Conservation (phyloP, 2,888 invertebrate species). For the Tiphia femorata region DNA sequence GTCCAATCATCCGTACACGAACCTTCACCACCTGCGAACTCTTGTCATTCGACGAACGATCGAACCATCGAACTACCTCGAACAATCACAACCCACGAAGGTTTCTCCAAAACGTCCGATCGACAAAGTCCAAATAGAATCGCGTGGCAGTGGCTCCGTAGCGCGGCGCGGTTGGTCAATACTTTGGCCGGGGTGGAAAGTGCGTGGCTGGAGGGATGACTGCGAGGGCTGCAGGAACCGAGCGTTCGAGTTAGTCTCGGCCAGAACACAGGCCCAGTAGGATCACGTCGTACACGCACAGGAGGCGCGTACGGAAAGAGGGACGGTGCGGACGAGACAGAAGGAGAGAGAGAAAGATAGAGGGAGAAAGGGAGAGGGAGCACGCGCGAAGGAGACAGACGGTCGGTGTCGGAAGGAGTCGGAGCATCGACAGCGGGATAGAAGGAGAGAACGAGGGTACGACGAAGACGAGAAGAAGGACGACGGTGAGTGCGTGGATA, state of each 20-base stretch:
- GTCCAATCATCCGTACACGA: constrained; percentile 22
- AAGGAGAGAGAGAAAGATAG: constrained; percentile 1
- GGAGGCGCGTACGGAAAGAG: constrained; percentile 35
- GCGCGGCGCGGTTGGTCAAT: constrained; percentile 42
- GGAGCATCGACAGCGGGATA: too few species aligned
- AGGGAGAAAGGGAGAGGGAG: background rate
- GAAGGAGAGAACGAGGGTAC: too few species aligned
- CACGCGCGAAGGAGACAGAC: background rate
- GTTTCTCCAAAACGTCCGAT: too few species aligned
- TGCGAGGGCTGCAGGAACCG: constrained; percentile 65
- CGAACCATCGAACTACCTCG: too few species aligned
- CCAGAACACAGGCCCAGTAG: constrained; percentile 68
- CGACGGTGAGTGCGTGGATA: background rate
- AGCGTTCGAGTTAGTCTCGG: constrained; percentile 68
- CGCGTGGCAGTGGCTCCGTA: too few species aligned
- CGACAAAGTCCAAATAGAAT: too few species aligned
- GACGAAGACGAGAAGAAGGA: too few species aligned
- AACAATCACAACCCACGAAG: too few species aligned
- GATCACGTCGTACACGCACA: constrained; percentile 55
- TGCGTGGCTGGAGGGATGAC: constrained; percentile 68
- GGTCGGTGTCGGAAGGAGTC: too few species aligned
- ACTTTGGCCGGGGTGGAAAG: constrained; percentile 59
- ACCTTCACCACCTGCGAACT: background rate
- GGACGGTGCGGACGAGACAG: constrained; percentile 14
- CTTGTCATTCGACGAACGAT: too few species aligned